Evolutionary conservation across 2,888 invertebrate genomes (phyloP).

Genomic region (Caenorhabditis becei): DNA sequence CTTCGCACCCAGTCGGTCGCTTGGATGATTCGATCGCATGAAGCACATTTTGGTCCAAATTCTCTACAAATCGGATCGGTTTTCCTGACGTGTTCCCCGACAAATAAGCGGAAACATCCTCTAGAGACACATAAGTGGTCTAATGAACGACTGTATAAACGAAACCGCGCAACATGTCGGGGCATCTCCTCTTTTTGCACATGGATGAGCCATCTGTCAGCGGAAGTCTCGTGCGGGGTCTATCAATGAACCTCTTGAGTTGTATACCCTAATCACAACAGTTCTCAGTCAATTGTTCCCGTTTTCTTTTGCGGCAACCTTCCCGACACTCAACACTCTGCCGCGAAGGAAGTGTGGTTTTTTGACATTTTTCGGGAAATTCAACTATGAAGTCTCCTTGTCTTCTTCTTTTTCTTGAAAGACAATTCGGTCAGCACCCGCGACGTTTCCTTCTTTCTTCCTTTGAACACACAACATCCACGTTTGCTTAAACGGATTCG

Average conservation of each 20-base stretch:
- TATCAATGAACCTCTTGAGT: conserved; percentile 50
- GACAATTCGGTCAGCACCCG: conserved; percentile 51
- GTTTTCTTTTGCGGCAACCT: conserved; percentile 19
- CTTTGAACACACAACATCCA: conserved; percentile 54
- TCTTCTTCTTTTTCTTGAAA: conserved; percentile 26
- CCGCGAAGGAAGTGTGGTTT: conserved; percentile 17
- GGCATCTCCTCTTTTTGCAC: conserved; percentile 31
- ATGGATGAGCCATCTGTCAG: conserved; percentile 51
- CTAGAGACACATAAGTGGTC: conserved; percentile 16
- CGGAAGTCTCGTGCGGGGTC: conserved; percentile 26
- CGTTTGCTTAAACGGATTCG: conserved; percentile 59
- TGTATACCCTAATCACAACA: conserved; percentile 20
- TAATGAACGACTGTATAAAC: conserved; percentile 26
- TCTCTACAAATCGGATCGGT: conserved; percentile 86
- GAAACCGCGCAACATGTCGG: conserved; percentile 57
- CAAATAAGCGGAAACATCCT: background rate
- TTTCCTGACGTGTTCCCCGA: conserved; percentile 70
- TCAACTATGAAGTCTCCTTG: conserved; percentile 28
- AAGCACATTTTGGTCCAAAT: conserved; percentile 96
- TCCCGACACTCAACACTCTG: too few species aligned
- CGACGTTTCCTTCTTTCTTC: conserved; percentile 36
- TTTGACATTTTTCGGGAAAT: conserved; percentile 39
- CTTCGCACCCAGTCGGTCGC: conserved; percentile 98
- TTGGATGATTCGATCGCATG: conserved; percentile 93
- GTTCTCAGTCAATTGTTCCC: conserved; percentile 32